Conservation (phyloP, 2,888 invertebrate genomes). For the Trachelus iudaicus region DNA sequence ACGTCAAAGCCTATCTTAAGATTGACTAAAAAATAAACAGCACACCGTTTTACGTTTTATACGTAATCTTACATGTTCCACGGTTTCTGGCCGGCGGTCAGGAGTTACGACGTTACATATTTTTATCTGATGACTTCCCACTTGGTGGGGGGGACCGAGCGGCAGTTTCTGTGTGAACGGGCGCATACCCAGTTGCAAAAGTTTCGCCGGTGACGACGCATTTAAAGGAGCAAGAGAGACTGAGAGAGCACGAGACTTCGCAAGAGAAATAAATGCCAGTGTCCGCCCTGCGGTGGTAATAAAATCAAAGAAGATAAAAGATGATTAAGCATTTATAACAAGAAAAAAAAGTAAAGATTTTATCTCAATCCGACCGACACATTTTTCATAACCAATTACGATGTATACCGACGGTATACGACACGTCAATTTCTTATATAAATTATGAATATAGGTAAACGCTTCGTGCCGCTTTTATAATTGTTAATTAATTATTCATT, state of each 20-base stretch:
- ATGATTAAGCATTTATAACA: not conserved
- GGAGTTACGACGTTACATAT: not conserved
- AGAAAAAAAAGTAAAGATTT: not conserved
- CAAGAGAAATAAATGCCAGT: not conserved
- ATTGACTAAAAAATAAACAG: conserved; percentile 51
- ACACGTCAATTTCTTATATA: not conserved
- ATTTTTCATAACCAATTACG: not conserved
- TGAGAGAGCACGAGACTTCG: not conserved
- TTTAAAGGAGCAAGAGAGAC: not conserved
- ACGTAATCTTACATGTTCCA: not conserved
- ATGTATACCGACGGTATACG: not conserved
- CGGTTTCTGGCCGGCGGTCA: not conserved
- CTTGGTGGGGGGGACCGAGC: not conserved
- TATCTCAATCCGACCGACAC: not conserved
- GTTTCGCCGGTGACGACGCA: not conserved
- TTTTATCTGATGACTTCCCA: not conserved
- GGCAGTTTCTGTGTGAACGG: not conserved
- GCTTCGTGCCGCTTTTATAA: not conserved
- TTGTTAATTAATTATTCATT: not conserved
- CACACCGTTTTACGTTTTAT: conserved; percentile 31
- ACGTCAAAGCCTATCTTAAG: not conserved
- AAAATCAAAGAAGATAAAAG: not conserved
- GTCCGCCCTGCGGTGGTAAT: not conserved
- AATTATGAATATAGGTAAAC: not conserved
- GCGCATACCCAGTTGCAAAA: not conserved